These are phyloP conservation scores for Anableps anableps DNA, from an alignment of 2,797 vertebrate species.

Conservation along the genomic window DNA sequence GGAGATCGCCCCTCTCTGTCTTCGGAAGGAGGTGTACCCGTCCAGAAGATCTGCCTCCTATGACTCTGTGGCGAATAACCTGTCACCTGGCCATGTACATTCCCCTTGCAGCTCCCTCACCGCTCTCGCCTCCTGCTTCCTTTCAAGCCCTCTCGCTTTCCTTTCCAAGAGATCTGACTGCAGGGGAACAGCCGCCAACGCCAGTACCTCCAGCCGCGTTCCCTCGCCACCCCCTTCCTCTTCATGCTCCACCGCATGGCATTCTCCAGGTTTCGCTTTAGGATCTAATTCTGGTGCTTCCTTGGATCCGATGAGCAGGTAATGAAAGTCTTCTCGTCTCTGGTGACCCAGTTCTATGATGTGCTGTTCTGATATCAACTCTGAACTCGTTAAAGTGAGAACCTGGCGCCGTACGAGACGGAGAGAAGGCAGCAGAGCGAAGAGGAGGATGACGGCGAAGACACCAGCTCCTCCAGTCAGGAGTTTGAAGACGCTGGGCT, in stretches of 20 bases:
- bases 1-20: slow-evolving; percentile 84
- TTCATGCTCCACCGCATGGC: slow-evolving; percentile 41
- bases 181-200: slow-evolving; percentile 29
- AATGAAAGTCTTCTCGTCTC: not conserved
- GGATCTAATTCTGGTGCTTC: slow-evolving; percentile 45
- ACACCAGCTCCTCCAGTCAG: slow-evolving; percentile 70
- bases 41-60: slow-evolving; percentile 57
- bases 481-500: slow-evolving; percentile 65
- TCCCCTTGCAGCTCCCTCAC: slow-evolving; percentile 74
- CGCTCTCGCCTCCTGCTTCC: slow-evolving; percentile 76
- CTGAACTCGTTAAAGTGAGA: slow-evolving; percentile 48
- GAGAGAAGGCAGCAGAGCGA: slow-evolving; percentile 52
- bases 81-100: slow-evolving; percentile 39
- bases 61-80: slow-evolving; percentile 50
- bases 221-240: slow-evolving; percentile 45
- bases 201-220: slow-evolving; percentile 20
- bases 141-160: slow-evolving; percentile 83
- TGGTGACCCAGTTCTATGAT: not conserved
- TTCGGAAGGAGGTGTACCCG: slow-evolving; percentile 91
- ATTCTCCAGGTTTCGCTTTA: slow-evolving; percentile 48
- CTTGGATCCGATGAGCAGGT: slow-evolving; percentile 72
- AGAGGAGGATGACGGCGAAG: slow-evolving; percentile 67
- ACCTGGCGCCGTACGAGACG: slow-evolving; percentile 36
- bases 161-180: slow-evolving; percentile 72
- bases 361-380: slow-evolving; percentile 1